phyloP scores from a whole-genome alignment of 2,113 vertebrate genomes.

The Ictalurus furcatus region DNA sequence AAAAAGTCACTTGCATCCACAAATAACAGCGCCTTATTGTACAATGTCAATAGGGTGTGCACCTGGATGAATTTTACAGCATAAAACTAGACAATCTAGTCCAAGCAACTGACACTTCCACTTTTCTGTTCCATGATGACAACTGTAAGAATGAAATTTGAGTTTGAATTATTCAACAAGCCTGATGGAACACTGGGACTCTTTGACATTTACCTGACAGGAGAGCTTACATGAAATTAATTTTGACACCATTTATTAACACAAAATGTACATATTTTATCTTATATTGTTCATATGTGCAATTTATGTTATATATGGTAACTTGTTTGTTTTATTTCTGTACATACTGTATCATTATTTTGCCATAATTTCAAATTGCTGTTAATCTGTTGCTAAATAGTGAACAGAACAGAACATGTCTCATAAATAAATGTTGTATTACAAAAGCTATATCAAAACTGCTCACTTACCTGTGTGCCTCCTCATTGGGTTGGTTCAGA shows the following conservation, averaged over 20 bases:
- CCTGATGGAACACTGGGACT: too few species aligned
- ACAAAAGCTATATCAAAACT: not conserved
- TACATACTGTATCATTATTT: not conserved
- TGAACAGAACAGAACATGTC: not conserved
- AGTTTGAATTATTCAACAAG: not conserved
- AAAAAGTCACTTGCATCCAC: not conserved
- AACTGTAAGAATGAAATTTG: not conserved
- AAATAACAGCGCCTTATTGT: not conserved
- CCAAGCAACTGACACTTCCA: not conserved
- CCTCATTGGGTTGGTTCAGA: constrained; percentile 69
- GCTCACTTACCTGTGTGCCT: constrained; percentile 15
- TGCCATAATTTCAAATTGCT: not conserved
- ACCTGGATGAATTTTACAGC: not conserved
- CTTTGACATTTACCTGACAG: not conserved
- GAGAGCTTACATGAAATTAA: not conserved
- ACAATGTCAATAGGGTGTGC: not conserved
- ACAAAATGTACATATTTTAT: not conserved
- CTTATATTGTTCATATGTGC: not conserved
- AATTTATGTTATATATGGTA: not conserved
- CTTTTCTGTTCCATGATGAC: not conserved
- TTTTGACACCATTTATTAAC: not conserved
- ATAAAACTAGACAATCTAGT: not conserved
- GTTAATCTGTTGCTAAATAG: not conserved
- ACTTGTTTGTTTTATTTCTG: not conserved
- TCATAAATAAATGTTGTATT: not conserved